Percentiles rank a stretch among this genome's conserved stretches.
Evolutionary conservation across 2,797 vertebrate species (phyloP).

Genomic region (Malacoraja senta): DNA sequence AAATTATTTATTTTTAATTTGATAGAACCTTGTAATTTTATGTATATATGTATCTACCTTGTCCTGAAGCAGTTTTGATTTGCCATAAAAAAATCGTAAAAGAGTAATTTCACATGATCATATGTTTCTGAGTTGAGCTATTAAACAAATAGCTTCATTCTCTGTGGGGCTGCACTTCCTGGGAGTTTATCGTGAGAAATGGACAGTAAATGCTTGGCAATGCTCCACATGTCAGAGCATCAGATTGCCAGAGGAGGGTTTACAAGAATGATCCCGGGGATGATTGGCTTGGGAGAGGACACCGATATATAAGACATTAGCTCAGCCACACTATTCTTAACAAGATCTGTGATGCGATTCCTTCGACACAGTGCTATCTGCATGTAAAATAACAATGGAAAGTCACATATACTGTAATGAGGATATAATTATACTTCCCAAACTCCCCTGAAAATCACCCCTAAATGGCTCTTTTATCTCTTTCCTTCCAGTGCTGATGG

Average conservation of each 20-base stretch:
- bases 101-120: neutral
- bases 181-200: neutral
- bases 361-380: neutral
- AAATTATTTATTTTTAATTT: neutral
- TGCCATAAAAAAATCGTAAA: neutral
- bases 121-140: neutral
- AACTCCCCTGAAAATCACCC: neutral
- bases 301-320: neutral
- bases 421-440: neutral
- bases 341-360: neutral
- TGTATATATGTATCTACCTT: neutral
- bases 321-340: neutral
- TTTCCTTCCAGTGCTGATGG: constrained; percentile 60
- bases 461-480: neutral
- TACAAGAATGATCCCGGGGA: too few relatives aligned
- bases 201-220: neutral
- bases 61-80: neutral
- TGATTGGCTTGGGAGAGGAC: too few relatives aligned
- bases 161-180: neutral
- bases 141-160: neutral
- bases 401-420: too few relatives aligned
- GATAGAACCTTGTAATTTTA: neutral
- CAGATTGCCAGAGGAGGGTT: neutral
- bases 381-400: neutral
- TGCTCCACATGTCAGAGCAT: too few relatives aligned